A percentile compares a stretch with the other conserved stretches of the same genome.
Conservation (phyloP, 2,888 invertebrate genomes). For the Euclidia mi region DNA sequence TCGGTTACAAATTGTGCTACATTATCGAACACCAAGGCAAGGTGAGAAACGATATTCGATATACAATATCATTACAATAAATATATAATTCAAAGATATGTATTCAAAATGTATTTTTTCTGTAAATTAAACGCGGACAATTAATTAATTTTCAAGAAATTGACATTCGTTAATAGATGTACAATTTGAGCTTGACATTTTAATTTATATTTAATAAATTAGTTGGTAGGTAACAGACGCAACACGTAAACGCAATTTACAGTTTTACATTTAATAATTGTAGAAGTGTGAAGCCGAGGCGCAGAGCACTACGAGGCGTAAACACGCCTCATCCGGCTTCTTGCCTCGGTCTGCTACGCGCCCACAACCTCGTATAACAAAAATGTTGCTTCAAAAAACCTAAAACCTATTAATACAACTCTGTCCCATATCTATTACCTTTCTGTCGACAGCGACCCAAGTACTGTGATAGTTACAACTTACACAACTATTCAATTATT, state of each 20-base stretch:
- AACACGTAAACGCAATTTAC: conserved; percentile 68
- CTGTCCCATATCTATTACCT: conserved; percentile 71
- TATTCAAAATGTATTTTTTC: conserved; percentile 74
- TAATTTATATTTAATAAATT: conserved; percentile 64
- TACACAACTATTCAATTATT: conserved; percentile 89
- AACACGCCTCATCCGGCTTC: conserved; percentile 21
- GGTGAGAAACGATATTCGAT: conserved; percentile 82
- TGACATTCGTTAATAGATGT: conserved; percentile 82
- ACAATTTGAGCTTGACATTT: conserved; percentile 79
- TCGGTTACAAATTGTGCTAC: conserved; percentile 89
- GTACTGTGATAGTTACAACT: conserved; percentile 88
- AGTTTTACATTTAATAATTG: conserved; percentile 51
- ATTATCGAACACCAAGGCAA: conserved; percentile 88
- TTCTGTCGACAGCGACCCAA: conserved; percentile 78
- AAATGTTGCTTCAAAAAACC: conserved; percentile 63
- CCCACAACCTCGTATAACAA: conserved; percentile 51
- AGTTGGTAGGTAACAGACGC: conserved; percentile 75
- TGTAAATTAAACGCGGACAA: conserved; percentile 84
- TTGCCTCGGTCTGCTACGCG: conserved; percentile 16
- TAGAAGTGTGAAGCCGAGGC: conserved; percentile 34
- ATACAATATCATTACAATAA: conserved; percentile 76
- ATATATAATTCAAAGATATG: conserved; percentile 88
- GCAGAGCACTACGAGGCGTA: conserved; percentile 27
- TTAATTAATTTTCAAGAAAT: conserved; percentile 69
- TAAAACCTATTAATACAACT: conserved; percentile 78